Percentiles rank a stretch among this genome's conserved stretches.
These are phyloP conservation scores for Eilema griseolum DNA, from an alignment of 2,888 invertebrate genomes.

Conservation along the genomic window DNA sequence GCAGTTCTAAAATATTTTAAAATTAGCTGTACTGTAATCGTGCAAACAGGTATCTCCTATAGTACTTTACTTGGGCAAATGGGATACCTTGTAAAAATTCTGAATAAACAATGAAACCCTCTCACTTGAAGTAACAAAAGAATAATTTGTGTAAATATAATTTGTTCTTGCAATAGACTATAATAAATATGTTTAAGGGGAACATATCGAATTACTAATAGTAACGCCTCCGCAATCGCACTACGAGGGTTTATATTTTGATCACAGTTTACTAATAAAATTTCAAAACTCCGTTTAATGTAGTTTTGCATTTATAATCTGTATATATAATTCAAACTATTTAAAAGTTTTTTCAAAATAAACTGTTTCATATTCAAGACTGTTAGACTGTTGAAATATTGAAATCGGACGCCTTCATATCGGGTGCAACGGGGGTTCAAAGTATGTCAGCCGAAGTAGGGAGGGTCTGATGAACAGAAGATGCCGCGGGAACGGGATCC, in stretches of 20 bases:
- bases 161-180: conserved; percentile 56
- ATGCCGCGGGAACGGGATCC: no score
- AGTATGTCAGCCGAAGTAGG: no score
- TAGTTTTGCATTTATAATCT: not conserved
- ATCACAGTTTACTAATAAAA: conserved; percentile 1
- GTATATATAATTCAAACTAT: no score
- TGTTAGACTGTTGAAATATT: no score
- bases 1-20: no score
- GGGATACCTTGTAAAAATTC: not conserved
- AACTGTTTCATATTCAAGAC: no score
- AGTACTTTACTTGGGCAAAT: no score
- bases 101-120: conserved; percentile 33
- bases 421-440: no score
- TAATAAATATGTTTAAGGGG: conserved; percentile 48
- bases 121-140: conserved; percentile 55
- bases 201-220: conserved; percentile 61
- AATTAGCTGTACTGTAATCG: no score
- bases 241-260: conserved; percentile 18
- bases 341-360: no score
- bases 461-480: no score
- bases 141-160: conserved; percentile 63
- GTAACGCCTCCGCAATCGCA: conserved; percentile 27
- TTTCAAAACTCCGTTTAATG: not conserved
- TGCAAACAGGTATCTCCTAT: not conserved
- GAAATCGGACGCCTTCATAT: no score